These are phyloP conservation scores for Lagopus leucura DNA, from an alignment of 2,113 vertebrate species.

Conservation along the genomic window DNA sequence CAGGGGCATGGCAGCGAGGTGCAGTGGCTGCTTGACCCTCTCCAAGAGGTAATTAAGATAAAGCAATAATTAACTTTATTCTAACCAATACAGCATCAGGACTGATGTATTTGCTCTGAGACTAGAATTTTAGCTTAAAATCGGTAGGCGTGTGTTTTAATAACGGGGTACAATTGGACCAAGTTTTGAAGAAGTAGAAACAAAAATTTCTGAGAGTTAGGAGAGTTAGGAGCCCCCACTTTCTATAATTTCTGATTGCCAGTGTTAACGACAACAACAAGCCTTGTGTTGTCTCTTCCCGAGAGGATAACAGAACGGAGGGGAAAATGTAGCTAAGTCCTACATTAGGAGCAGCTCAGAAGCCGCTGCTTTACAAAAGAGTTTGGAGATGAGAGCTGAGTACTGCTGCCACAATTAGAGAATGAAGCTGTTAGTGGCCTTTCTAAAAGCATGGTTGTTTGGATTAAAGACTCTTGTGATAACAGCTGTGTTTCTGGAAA, in stretches of 20 bases:
- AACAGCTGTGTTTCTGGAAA: not conserved
- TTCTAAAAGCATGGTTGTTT: not conserved
- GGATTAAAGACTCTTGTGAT: not conserved
- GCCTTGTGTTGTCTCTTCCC: not conserved
- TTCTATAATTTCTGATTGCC: not conserved
- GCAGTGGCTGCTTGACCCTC: not conserved
- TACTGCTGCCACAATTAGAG: not conserved
- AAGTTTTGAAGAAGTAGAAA: not conserved
- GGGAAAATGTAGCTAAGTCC: not conserved
- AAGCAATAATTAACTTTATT: not conserved
- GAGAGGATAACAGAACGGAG: not conserved
- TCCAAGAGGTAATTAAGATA: not conserved
- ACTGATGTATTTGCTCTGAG: not conserved
- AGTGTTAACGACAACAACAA: not conserved
- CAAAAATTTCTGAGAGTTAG: not conserved
- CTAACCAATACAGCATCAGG: not conserved
- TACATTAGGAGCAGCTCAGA: not conserved
- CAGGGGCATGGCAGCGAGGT: accelerated
- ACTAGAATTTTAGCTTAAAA: not conserved
- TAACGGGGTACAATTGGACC: not conserved
- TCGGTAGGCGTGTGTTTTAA: not conserved
- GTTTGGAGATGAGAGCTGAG: not conserved
- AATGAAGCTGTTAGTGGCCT: not conserved
- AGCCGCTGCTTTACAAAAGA: not conserved
- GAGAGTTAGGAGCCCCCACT: not conserved